These are phyloP conservation scores for Acipenser oxyrinchus DNA, from an alignment of 2,797 vertebrate species.

Conservation along the genomic window DNA sequence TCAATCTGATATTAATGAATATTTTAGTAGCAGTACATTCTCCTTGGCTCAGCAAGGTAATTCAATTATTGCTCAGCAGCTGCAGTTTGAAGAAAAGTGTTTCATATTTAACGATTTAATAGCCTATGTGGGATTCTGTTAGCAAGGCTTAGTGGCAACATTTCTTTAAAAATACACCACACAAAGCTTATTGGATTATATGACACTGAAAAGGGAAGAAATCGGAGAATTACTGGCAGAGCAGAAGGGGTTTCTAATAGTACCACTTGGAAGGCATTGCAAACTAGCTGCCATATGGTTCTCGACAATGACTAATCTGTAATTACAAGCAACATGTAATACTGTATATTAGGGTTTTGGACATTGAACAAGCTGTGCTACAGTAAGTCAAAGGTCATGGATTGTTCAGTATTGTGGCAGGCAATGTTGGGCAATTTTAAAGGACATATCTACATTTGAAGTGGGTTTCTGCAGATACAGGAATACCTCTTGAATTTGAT, in stretches of 20 bases:
- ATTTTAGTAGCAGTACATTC: constrained; percentile 1
- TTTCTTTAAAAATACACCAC: not conserved
- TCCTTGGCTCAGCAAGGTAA: constrained; percentile 1
- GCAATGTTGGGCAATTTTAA: no score
- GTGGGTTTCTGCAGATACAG: no score
- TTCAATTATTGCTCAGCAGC: not conserved
- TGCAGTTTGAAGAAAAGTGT: not conserved
- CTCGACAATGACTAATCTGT: not conserved
- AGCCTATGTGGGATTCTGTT: not conserved
- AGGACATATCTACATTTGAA: no score
- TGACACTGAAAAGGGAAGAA: not conserved
- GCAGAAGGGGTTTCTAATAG: not conserved
- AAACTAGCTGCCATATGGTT: not conserved
- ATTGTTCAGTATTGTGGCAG: no score
- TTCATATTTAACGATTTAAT: not conserved
- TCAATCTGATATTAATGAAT: not conserved
- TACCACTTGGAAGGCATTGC: not conserved
- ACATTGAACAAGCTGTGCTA: no score
- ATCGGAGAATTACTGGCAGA: not conserved
- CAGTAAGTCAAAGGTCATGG: no score
- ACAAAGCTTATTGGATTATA: not conserved
- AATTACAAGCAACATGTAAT: not conserved
- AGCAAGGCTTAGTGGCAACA: not conserved
- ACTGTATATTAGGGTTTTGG: not conserved
- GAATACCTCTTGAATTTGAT: not conserved